Evolutionary conservation across 2,797 vertebrate species (phyloP), one percentile per base, ranked within the genome.

Genomic region (Notolepis coatsorum): DNA sequence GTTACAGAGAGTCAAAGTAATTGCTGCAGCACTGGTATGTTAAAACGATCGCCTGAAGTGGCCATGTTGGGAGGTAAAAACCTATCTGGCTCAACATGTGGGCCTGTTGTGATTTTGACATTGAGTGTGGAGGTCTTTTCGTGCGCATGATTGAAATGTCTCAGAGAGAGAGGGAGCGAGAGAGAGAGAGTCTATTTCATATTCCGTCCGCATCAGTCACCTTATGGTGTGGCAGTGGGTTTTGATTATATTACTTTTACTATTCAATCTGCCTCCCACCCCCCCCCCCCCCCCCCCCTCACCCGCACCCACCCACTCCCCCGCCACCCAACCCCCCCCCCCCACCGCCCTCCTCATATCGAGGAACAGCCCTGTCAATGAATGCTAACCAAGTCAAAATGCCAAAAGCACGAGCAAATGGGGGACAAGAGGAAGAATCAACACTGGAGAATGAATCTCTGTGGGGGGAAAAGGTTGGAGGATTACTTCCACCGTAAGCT

Each of bases 401-500:
- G 70, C 72, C 70, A 75, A n/a, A n/a, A 67, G 66, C 43, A 15
- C 43, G 70, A 65, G 79, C 80, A 85, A 82, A 76, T 18, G 23
- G 69, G n/a, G 18, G 39, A 76, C 72, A 71, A 70, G 62, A 71
- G 62, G 42, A 56, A 67, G 65, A 80, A 80, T 79, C 68, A 74
- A 79, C 81, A 61, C 62, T 65, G 50, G 41, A 64, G 74, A 80
- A 88, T 90, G 84, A 81, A 88, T 86, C 80, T 74, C 61, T 31
- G 35, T 20, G 21, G 59, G 63, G 65, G 71, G 63, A n/a, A n/a
- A n/a, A 69, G 58, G 72, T 61, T 60, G 77, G 35, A 63, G 72
- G 81, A 88, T 86, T 80, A 83, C 65, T 68, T 79, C 75, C 84
- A 83, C 76, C 70, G 55, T 77, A 75, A 80, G 70, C 63, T 64